Evolutionary conservation across 2,888 invertebrate species (phyloP), one percentile per base, ranked within the genome.

Genomic region (Octodonta nipae): DNA sequence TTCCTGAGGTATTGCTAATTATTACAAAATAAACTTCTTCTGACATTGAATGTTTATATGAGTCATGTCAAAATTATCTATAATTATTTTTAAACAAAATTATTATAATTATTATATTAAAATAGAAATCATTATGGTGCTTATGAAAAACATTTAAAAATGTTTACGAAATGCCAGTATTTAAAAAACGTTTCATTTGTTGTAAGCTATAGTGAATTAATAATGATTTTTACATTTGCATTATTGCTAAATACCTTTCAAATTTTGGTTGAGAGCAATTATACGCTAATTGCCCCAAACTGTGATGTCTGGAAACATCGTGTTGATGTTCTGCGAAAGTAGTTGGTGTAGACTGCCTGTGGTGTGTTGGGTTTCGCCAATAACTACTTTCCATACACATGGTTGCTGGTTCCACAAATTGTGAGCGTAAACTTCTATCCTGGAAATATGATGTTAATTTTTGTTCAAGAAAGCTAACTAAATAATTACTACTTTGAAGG

Each of bases 311-410:
- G 11, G 61, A 52, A 3, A 63, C 63, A 41, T 61, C 61, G 24
- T 57, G 58, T 31, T 61, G 62, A 38, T 61, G 60, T 37, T 63
- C 63, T 3, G 59, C 46, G 41, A 63, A 62, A 3, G 61, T 58
- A 3, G 61, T 61, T n/a, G 63, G 63, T 12, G 63, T 62, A 8
- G 61, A 60, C 37, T 63, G 61, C 16, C 63, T 51, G 42, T 62
- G 60, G 32, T 63, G 59, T 17, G 53, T 58, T 12, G 61, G 60
- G 44, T 58, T 62, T 13, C 63, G 50, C 63, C 63, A 63, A 36
- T 63, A 63, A 42, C 62, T 61, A 41, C 63, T 63, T 36, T 63
- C 63, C 60, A 62, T 61, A 35, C 59, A 58, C 61, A 63, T 61
- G 4, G 62, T 61, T n/a, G 58, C 44, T 17, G 63, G 62, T 42